Conservation (phyloP, 2,888 invertebrate genomes). For the Drosophila affinis region DNA sequence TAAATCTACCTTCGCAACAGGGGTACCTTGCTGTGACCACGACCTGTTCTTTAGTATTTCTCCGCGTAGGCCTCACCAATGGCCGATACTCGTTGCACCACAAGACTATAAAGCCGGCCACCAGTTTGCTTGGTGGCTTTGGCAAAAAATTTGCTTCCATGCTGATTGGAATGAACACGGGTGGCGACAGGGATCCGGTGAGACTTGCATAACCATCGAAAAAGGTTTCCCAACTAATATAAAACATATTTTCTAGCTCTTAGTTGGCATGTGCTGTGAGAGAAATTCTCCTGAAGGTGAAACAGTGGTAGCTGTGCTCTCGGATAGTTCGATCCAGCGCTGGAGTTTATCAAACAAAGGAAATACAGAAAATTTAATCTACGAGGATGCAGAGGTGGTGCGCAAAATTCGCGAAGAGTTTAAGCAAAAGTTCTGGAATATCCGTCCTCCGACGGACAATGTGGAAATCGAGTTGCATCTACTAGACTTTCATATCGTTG, state of each 20-base stretch:
- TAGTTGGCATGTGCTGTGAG: constrained; percentile 88
- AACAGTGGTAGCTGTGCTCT: constrained; percentile 88
- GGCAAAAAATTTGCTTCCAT: constrained; percentile 86
- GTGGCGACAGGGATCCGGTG: constrained; percentile 83
- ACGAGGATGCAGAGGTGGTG: constrained; percentile 89
- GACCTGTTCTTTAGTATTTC: constrained; percentile 92
- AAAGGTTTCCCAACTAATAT: background rate
- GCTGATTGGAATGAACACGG: constrained; percentile 82
- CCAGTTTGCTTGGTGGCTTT: constrained; percentile 94
- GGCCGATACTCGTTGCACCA: constrained; percentile 89
- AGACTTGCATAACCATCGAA: background rate
- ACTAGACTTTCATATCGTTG: constrained; percentile 90
- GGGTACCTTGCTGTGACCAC: constrained; percentile 95
- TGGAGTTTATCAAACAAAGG: constrained; percentile 89
- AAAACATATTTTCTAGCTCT: constrained; percentile 81
- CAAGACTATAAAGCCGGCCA: constrained; percentile 88
- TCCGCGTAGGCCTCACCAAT: constrained; percentile 86
- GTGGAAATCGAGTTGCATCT: constrained; percentile 89
- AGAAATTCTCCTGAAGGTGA: constrained; percentile 81
- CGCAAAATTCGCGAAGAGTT: constrained; percentile 89
- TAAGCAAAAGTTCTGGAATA: constrained; percentile 88
- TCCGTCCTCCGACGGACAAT: constrained; percentile 83
- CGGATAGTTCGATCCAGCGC: constrained; percentile 92
- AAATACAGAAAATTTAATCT: constrained; percentile 88
- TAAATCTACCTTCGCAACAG: constrained; percentile 87